A percentile compares a stretch with the other conserved stretches of the same genome.
These are phyloP conservation scores for Vultur gryphus DNA, from an alignment of 2,797 vertebrate genomes.

Conservation along the genomic window DNA sequence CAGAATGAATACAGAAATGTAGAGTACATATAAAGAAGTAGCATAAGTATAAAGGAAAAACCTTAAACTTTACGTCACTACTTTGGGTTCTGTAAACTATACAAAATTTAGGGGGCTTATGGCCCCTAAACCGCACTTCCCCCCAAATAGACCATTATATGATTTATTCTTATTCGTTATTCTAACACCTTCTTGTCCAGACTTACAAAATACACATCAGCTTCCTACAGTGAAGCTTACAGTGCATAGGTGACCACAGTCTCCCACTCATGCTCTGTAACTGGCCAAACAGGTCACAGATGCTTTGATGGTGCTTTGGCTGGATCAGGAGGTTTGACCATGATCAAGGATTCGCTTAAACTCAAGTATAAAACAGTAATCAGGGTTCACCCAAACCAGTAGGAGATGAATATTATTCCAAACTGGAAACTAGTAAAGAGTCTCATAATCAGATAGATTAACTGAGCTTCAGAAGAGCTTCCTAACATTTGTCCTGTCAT, in stretches of 20 bases:
- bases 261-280: background rate
- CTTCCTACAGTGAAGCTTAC: background rate
- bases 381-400: background rate
- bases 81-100: background rate
- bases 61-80: background rate
- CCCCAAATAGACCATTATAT: background rate
- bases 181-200: background rate
- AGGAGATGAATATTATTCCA: background rate
- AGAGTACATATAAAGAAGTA: background rate
- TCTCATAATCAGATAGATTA: background rate
- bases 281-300: background rate
- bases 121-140: background rate
- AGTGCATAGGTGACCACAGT: background rate
- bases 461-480: background rate
- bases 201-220: background rate
- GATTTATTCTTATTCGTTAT: background rate
- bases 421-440: background rate
- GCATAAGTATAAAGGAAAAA: background rate
- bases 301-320: background rate
- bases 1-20: background rate
- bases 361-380: background rate
- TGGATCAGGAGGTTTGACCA: background rate
- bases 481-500: background rate
- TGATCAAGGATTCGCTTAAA: background rate
- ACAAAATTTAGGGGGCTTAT: background rate